Base-by-base conservation (phyloP, 2,888 invertebrate genomes). In the Andrena chrysosceles region DNA sequence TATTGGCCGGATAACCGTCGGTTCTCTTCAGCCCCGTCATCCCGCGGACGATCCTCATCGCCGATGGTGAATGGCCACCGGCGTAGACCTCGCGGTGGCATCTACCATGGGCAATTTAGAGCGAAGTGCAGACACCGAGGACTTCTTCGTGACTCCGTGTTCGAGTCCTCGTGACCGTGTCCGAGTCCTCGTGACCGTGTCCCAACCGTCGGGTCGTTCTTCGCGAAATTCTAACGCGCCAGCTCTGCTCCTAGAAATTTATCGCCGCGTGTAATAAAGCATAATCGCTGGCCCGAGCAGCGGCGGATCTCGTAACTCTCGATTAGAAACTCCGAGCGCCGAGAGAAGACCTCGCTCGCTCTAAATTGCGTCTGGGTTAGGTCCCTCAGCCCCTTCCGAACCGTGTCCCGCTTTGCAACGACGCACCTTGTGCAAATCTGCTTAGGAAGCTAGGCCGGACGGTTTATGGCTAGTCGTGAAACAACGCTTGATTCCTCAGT, bases 1-100 rank as follows among this genome's bases (percentile, higher is more conserved):
- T 80, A 77, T 77, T 63, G 69, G 23, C 20, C n/a, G 64, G 59
- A 66, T 76, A 69, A 76, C 69, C 48, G 54, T 54, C 69, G 63
- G 31, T 60, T 60, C 42, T 31, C 59, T 16, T 33, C 48, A 49
- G 60, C 31, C 59, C 59, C 48, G n/a, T 62, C 75, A 54, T 68
- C 49, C 54, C 31, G 67, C 3, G 16, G 56, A 66, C 29, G 52
- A 62, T 67, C 70, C 26, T 29, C 4, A 16, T 13, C 35, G 26
- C 16, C 35, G 52, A 52, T 26, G 4, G 23, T 23, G 23, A 63
- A 52, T 63, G 62, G 56, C 67, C 74, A 59, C 42, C 73, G 42
- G 31, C 67, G 42, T 6, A 48, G 54, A 10, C 48, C 64, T 35
- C 68, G 20, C 16, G 54, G 68, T 54, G 33, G 54, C 31, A 60